Base-by-base conservation (phyloP, 2,797 vertebrate genomes). In the Gallirallus australis region DNA sequence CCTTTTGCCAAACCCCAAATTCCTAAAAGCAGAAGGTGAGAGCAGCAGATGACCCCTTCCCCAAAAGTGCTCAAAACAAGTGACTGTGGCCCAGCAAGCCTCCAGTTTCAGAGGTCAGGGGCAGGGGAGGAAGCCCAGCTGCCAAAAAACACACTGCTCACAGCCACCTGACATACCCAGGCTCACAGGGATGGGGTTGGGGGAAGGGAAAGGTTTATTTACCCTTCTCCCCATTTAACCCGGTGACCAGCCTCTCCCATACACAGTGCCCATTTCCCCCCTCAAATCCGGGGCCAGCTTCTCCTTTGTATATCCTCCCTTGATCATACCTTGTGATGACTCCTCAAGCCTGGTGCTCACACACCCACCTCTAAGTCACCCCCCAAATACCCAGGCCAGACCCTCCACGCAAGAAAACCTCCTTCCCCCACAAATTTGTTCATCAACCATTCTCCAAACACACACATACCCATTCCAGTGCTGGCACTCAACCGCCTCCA, bases 121-220 rank as follows among this genome's bases (percentile, higher is more conserved):
- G 59, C 87, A 90, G 35, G 23, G 85, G 18, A 50, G 4, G 56
- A 82, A 23, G 17, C n/a, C 15, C 2, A 1, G 70, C 48, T 89
- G 93, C 93, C 94, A 96, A 94, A 85, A 87, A 82, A 66, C 88
- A 94, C 85, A 87, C 18, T 28, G 7, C 28, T 23, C 28, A 13
- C 21, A 53, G 7, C 31, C 77, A 81, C 60, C 93, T 88, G 89
- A 68, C 63, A 68, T 16, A 40, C 5, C 48, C 61, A 6, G 12
- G 31, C 66, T 45, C 12, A 13, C 35, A 24, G 60, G 28, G 24
- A 14, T 23, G 14, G 14, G 21, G 33, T 9, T 5, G 21, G 47
- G 47, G 47, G 47, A 47, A 47, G 47, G 9, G 4, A 27, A 27
- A 31, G 20, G 50, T 45, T 69, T 64, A 84, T 28, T 61, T 68